phyloP scores from a whole-genome alignment of 2,113 vertebrate species.

The Argyrosomus japonicus region DNA sequence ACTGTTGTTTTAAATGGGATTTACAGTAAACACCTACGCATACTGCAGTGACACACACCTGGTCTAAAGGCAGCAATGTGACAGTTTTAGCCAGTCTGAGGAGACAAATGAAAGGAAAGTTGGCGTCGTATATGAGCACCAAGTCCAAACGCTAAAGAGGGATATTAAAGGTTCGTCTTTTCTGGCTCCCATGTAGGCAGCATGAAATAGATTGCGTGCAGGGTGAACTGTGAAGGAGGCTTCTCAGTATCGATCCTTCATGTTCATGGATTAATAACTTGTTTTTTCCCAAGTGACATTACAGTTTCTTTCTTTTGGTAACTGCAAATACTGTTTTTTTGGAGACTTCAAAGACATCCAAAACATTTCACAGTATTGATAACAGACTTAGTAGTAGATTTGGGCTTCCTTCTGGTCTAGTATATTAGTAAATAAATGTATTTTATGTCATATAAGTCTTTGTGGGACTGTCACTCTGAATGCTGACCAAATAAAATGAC shows the following conservation, averaged over 20 bases:
- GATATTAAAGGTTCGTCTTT: not conserved
- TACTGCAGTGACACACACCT: slow-evolving; percentile 14
- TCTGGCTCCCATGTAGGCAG: slow-evolving; percentile 3
- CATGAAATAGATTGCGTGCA: slow-evolving; percentile 9
- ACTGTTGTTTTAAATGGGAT: slow-evolving; percentile 29
- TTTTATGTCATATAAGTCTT: too few species aligned
- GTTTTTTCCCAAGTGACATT: not conserved
- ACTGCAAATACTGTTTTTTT: slow-evolving; percentile 1
- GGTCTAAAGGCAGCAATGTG: not conserved
- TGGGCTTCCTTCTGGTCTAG: too few species aligned
- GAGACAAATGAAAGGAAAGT: slow-evolving; percentile 63
- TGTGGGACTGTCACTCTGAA: not conserved
- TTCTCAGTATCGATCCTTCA: slow-evolving; percentile 23
- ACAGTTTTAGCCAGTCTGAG: not conserved
- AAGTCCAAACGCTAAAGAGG: slow-evolving; percentile 13
- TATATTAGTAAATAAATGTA: too few species aligned
- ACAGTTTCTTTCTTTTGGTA: not conserved
- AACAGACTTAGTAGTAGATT: not conserved
- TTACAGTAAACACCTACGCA: slow-evolving; percentile 36
- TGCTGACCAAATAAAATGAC: not conserved
- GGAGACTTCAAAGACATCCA: not conserved
- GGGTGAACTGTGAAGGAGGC: not conserved
- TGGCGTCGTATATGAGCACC: not conserved
- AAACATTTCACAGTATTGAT: not conserved
- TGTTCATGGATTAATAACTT: slow-evolving; percentile 11